phyloP scores from a whole-genome alignment of 2,888 invertebrate genomes.

The Limnephilus rhombicus region DNA sequence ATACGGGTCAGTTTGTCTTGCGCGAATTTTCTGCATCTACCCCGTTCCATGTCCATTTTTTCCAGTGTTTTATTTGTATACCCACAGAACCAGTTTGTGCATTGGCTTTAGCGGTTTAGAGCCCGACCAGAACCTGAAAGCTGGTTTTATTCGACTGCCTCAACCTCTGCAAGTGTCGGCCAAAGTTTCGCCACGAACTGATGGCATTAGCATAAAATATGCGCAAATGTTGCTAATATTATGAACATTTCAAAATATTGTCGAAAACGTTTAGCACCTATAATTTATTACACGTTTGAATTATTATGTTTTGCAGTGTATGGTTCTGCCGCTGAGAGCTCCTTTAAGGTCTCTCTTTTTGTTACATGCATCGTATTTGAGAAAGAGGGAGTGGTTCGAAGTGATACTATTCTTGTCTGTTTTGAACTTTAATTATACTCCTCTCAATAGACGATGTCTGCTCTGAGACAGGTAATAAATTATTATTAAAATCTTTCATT shows the following conservation, averaged over 20 bases:
- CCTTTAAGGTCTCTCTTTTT: background rate
- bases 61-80: conserved; percentile 37
- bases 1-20: conserved; percentile 40
- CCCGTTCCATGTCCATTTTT: conserved; percentile 35
- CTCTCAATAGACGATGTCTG: no score
- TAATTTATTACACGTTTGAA: background rate
- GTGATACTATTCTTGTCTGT: background rate
- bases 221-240: background rate
- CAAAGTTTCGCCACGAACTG: background rate
- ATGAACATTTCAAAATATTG: background rate
- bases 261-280: background rate
- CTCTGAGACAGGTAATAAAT: no score
- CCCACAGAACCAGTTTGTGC: conserved; percentile 43
- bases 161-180: background rate
- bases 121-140: background rate
- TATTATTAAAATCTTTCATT: background rate
- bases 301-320: background rate
- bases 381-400: background rate
- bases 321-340: background rate
- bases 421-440: no score
- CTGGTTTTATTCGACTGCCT: conserved; percentile 15
- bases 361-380: background rate
- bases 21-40: conserved; percentile 26
- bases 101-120: conserved; percentile 7
- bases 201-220: background rate